A percentile compares a stretch with the other conserved stretches of the same genome.
Evolutionary conservation across 2,888 invertebrate species (phyloP).

Genomic region (Anorthoa munda): DNA sequence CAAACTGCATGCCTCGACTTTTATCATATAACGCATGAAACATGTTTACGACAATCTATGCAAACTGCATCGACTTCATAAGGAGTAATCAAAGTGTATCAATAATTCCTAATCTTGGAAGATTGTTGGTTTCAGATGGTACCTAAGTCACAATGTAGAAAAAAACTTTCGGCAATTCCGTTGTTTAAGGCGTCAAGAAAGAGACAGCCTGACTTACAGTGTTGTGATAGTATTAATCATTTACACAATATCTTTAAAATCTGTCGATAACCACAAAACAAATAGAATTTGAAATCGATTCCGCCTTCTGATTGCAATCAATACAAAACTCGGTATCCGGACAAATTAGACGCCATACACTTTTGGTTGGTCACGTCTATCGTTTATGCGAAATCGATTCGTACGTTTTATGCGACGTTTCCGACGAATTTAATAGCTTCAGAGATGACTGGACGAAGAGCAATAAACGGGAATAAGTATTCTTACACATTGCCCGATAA

Average conservation of each 20-base stretch:
- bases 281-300: background rate
- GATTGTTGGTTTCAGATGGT: background rate
- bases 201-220: background rate
- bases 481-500: slow-evolving; percentile 87
- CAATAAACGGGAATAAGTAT: slow-evolving; percentile 89
- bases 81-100: background rate
- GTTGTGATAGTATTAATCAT: background rate
- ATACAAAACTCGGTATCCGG: slow-evolving; percentile 71
- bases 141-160: background rate
- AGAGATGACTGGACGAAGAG: slow-evolving; percentile 88
- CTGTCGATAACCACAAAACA: background rate
- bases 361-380: slow-evolving; percentile 86
- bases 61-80: background rate
- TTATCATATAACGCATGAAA: too few relatives aligned
- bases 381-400: slow-evolving; percentile 90
- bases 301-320: slow-evolving; percentile 39
- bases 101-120: background rate
- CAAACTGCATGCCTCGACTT: too few relatives aligned
- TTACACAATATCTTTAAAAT: background rate
- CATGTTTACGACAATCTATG: too few relatives aligned
- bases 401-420: slow-evolving; percentile 88
- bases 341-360: slow-evolving; percentile 83
- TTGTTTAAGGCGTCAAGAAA: background rate
- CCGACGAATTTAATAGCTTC: slow-evolving; percentile 88
- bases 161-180: background rate